phyloP scores from a whole-genome alignment of 2,888 invertebrate species.

The Hylaea fasciaria region DNA sequence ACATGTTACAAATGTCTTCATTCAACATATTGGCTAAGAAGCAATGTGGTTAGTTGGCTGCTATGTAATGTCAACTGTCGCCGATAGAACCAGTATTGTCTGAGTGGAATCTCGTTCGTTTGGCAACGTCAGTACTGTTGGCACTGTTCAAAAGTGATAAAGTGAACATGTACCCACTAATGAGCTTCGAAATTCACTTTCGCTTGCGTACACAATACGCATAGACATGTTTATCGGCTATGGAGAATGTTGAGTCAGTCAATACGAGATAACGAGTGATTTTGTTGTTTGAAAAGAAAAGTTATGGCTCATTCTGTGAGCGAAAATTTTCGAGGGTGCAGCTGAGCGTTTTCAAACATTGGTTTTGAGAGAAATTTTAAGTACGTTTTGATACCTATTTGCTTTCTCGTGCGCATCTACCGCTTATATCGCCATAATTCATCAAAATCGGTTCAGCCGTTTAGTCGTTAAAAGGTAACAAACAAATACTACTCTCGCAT shows the following conservation, averaged over 20 bases:
- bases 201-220: conserved; percentile 33
- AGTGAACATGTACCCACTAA: conserved; percentile 30
- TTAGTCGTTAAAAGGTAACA: too few relatives aligned
- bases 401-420: too few relatives aligned
- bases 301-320: conserved; percentile 16
- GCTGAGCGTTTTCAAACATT: background rate
- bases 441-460: too few relatives aligned
- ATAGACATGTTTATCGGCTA: conserved; percentile 30
- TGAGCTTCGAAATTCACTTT: conserved; percentile 37
- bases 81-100: conserved; percentile 14
- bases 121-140: conserved; percentile 1
- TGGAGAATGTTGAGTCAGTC: conserved; percentile 31
- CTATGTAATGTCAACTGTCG: conserved; percentile 25
- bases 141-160: conserved; percentile 26
- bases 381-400: too few relatives aligned
- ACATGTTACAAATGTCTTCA: background rate
- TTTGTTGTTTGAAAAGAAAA: conserved; percentile 30
- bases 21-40: conserved; percentile 19
- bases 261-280: conserved; percentile 28
- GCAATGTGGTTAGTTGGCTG: background rate
- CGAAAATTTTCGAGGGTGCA: conserved; percentile 21
- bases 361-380: too few relatives aligned
- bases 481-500: too few relatives aligned
- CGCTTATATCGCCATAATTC: too few relatives aligned
- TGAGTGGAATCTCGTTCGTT: conserved; percentile 15